phyloP scores from a whole-genome alignment of 2,888 invertebrate species.

The Eupithecia subumbrata region DNA sequence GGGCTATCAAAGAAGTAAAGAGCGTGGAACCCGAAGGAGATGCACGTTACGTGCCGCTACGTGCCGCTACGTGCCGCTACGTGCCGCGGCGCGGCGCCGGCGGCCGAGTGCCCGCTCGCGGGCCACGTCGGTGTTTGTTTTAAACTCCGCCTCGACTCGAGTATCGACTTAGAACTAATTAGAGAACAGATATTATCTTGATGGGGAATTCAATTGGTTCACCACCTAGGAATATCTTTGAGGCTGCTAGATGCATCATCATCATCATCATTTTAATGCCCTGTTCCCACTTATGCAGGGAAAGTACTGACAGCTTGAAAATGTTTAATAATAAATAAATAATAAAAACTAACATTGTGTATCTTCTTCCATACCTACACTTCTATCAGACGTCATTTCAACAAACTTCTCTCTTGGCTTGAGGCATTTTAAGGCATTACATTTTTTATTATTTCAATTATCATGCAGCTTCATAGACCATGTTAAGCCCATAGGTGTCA shows the following conservation, averaged over 20 bases:
- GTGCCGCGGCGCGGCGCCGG: neutral
- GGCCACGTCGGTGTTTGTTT: conserved; percentile 5
- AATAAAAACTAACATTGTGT: no score
- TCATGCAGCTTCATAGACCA: neutral
- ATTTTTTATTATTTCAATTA: neutral
- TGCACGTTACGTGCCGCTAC: no score
- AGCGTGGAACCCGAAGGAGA: neutral
- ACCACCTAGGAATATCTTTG: neutral
- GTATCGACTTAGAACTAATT: conserved; percentile 3
- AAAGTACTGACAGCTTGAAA: neutral
- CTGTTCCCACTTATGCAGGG: no score
- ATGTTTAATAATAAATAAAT: no score
- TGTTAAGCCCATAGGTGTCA: neutral
- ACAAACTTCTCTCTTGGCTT: neutral
- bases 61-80: neutral
- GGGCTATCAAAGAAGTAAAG: conserved; percentile 1
- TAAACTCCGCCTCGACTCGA: neutral
- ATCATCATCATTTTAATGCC: neutral
- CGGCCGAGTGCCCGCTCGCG: neutral
- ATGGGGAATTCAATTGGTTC: neutral
- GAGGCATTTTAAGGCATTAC: neutral
- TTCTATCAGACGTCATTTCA: neutral
- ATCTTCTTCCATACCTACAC: neutral
- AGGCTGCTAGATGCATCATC: neutral
- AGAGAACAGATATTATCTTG: neutral